These are phyloP conservation scores for Drosophila macrospina DNA, from an alignment of 2,888 invertebrate genomes.

Conservation along the genomic window DNA sequence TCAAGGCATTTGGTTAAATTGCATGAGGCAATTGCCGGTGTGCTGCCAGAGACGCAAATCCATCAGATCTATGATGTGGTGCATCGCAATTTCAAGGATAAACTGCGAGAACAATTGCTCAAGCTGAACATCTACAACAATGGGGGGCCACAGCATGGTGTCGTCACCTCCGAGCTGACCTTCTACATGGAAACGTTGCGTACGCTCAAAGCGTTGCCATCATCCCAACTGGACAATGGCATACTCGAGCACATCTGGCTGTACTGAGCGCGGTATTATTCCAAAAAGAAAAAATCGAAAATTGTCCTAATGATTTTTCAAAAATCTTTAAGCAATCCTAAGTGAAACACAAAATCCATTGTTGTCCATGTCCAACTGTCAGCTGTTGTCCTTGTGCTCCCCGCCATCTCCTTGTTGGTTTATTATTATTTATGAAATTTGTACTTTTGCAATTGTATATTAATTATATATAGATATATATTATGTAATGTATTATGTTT, in stretches of 20 bases:
- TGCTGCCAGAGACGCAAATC: conserved; percentile 92
- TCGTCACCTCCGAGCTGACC: conserved; percentile 96
- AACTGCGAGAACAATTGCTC: conserved; percentile 92
- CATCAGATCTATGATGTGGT: conserved; percentile 91
- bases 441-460: conserved; percentile 30
- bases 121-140: conserved; percentile 96
- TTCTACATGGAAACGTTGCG: conserved; percentile 95
- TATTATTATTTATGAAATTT: conserved; percentile 34
- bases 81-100: conserved; percentile 94
- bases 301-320: conserved; percentile 35
- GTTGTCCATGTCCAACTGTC: conserved; percentile 2
- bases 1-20: conserved; percentile 95
- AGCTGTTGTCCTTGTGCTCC: conserved; percentile 10
- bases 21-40: conserved; percentile 95
- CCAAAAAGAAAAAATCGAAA: background rate
- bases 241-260: conserved; percentile 93
- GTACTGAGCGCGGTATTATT: conserved; percentile 67
- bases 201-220: conserved; percentile 91
- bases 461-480: no score
- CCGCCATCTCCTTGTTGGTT: conserved; percentile 1
- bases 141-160: conserved; percentile 98
- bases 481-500: conserved; percentile 5
- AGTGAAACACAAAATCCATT: background rate
- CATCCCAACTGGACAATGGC: conserved; percentile 89
- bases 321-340: conserved; percentile 21